Conservation (phyloP, 2,113 vertebrate species). For the Carlito syrichta region DNA sequence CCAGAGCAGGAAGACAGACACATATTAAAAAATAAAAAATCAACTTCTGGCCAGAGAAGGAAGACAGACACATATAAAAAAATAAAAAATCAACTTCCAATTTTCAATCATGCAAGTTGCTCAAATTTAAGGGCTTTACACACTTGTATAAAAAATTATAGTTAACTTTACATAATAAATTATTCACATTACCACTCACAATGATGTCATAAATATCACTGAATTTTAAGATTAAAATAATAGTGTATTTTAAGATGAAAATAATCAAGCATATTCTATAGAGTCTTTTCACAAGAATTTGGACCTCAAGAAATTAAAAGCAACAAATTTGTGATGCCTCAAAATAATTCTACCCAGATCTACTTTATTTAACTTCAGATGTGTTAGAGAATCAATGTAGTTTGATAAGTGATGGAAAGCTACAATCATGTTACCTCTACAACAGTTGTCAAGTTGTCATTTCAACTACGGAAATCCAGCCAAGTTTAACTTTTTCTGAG, state of each 20-base stretch:
- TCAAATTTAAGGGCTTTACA: not conserved
- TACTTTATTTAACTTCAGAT: not conserved
- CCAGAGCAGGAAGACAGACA: not conserved
- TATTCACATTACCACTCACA: not conserved
- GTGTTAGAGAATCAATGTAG: not conserved
- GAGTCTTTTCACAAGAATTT: not conserved
- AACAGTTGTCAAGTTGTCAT: not conserved
- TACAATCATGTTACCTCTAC: not conserved
- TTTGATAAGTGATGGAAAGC: not conserved
- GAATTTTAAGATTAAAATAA: conserved; percentile 37
- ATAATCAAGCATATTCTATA: not conserved
- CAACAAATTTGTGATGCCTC: not conserved
- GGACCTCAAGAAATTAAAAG: not conserved
- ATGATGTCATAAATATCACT: not conserved
- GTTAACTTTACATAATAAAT: not conserved
- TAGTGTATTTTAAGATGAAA: conserved; percentile 41
- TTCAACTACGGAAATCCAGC: not conserved
- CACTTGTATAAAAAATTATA: not conserved
- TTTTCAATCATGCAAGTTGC: not conserved
- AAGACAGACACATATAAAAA: not conserved
- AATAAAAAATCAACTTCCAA: not conserved
- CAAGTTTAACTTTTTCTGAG: conserved; percentile 6
- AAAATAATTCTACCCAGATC: not conserved
- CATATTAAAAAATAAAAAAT: not conserved
- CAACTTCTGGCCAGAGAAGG: not conserved